Conservation (phyloP, 2,888 invertebrate species). For the Parthenolecanium corni region DNA sequence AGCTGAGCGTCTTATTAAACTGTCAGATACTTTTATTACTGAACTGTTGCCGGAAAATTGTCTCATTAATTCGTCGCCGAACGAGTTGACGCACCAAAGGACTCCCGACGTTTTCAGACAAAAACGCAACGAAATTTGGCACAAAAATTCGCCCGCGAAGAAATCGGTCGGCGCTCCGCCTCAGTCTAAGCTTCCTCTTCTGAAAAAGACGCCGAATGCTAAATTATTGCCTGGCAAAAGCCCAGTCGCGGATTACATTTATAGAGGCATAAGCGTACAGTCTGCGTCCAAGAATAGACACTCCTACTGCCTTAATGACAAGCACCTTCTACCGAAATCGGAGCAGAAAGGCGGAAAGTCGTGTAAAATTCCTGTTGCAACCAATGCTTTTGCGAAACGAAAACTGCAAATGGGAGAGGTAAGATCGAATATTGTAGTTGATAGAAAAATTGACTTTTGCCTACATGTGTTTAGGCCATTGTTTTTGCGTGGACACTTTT, state of each 20-base stretch:
- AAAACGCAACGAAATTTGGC: conserved; percentile 7
- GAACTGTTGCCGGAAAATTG: background rate
- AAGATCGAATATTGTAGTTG: background rate
- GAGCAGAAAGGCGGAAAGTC: background rate
- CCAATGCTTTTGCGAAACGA: background rate
- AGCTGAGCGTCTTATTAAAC: background rate
- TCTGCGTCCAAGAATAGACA: conserved; percentile 9
- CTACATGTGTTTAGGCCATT: too few relatives aligned
- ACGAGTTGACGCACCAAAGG: background rate
- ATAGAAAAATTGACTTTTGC: too few relatives aligned
- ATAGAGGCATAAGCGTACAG: background rate
- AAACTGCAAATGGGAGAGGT: conserved; percentile 12
- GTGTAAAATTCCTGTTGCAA: conserved; percentile 11
- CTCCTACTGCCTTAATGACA: background rate
- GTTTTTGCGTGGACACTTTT: background rate
- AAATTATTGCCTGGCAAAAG: background rate
- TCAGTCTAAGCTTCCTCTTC: conserved; percentile 2
- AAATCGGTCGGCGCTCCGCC: background rate
- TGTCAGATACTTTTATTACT: conserved; percentile 12
- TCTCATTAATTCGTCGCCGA: background rate
- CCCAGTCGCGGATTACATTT: conserved; percentile 10
- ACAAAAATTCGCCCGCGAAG: background rate
- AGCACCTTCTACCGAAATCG: background rate
- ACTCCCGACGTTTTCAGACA: conserved; percentile 11
- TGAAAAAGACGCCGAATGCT: conserved; percentile 4